Evolutionary conservation across 2,888 invertebrate genomes (phyloP), one percentile per base, ranked within the genome.

Genomic region (Teleiodes luculella): DNA sequence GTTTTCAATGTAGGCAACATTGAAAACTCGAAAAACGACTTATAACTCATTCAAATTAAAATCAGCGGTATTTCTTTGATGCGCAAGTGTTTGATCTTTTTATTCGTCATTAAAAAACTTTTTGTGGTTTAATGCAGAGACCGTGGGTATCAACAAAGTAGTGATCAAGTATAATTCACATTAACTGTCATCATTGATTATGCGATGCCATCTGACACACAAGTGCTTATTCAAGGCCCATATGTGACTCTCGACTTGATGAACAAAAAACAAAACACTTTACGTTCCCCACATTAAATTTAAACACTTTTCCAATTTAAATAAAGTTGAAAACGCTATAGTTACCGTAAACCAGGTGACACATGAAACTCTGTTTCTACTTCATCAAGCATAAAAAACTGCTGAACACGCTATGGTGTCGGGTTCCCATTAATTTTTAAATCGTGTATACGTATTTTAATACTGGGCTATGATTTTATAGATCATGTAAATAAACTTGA

Each of bases 301-400:
- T 57, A 58, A 58, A 62, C 74, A 63, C 39, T 75, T 67, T 30
- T 0, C 0, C 0, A 4, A n/a, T 58, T 30, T 39, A 3, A 4
- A 68, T 71, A 80, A 65, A 72, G 72, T 56, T 57, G 41, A 66
- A 62, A 63, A 54, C 60, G 56, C 37, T 37, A 41, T 56, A 54
- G 54, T 55, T 63, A 57, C 58, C 50, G 54, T 60, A 70, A 74
- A 68, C 67, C 81, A 83, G 80, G 83, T 83, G 87, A 76, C 74
- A 86, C 62, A 71, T 70, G 85, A 87, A 73, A 80, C 83, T 78
- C 62, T 67, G 72, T 79, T 85, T 84, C 82, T 69, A 81, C 81
- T 86, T 72, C 76, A 76, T 78, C 69, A 72, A 87, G 86, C 87
- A 78, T 80, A 83, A 86, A 86, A 86, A 86, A 77, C 74, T 71